Evolutionary conservation across 53 echinoderm and acorn worm genomes (phyloP).

Genomic region (Hippasteria phrygiana): DNA sequence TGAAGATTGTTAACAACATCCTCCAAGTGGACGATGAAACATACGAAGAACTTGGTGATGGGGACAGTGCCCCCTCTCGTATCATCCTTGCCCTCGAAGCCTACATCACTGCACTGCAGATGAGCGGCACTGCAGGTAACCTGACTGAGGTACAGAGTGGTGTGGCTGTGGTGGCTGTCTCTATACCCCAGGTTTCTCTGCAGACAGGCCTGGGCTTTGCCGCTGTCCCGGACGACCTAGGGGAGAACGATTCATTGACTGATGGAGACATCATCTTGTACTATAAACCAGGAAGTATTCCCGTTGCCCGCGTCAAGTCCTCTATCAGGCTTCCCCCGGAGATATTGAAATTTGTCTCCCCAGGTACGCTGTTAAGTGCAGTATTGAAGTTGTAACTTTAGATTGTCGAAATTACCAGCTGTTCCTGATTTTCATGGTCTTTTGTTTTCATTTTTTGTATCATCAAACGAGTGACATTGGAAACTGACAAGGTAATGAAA

Average conservation of each 20-base stretch:
- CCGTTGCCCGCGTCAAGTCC: constrained; percentile 51
- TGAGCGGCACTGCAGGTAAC: constrained; percentile 46
- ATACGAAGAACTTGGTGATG: constrained; percentile 45
- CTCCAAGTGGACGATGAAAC: constrained; percentile 66
- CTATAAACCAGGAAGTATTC: constrained; percentile 38
- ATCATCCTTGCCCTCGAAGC: constrained; percentile 78
- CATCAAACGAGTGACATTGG: too few relatives aligned
- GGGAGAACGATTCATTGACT: background rate
- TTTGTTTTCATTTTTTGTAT: too few relatives aligned
- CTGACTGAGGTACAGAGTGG: constrained; percentile 62
- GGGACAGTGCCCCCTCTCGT: constrained; percentile 63
- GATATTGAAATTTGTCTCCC: constrained; percentile 30
- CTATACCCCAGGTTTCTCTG: constrained; percentile 37
- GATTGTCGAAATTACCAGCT: too few relatives aligned
- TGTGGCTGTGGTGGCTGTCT: constrained; percentile 67
- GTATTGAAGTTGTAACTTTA: too few relatives aligned
- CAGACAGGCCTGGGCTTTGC: constrained; percentile 64
- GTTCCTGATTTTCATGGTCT: too few relatives aligned
- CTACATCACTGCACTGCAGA: constrained; percentile 80
- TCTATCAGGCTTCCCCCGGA: constrained; percentile 58
- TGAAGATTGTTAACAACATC: constrained; percentile 79
- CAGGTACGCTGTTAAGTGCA: background rate
- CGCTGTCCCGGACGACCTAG: background rate
- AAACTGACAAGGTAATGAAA: too few relatives aligned
- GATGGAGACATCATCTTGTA: constrained; percentile 59